Evolutionary conservation across 1,140 invertebrate species (phyloP), one percentile per base, ranked within the genome.

Genomic region (Fopius arisanus): DNA sequence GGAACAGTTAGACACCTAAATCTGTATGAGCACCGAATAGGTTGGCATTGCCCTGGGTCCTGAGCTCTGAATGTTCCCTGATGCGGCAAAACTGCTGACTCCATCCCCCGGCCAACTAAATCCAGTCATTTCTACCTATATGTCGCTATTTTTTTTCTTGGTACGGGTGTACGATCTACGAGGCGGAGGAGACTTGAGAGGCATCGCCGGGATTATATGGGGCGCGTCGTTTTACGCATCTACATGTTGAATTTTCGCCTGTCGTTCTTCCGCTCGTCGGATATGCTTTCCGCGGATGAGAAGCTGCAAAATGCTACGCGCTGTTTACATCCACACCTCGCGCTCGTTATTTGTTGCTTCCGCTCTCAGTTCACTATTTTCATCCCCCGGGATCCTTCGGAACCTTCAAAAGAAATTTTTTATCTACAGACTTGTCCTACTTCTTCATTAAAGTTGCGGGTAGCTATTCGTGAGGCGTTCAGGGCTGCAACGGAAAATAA

Each of bases 281-380:
- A 67, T 62, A 31, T 31, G n/a, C 6, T 65, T 7, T 65, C 19
- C 59, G 48, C 41, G 43, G 48, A 19, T 65, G 41, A 69, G 26
- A 65, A 73, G 66, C 54, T 23, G 62, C 76, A 80, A 82, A 78
- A 72, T 75, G 83, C 78, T 79, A 86, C 84, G 86, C 86, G 77
- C 81, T 77, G 86, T 88, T 86, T 86, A 81, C 81, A 78, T 83
- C 85, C 84, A 81, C 84, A 86, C 85, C 84, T 85, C 80, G 73
- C 77, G 72, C 72, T 26, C 81, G 83, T 86, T 87, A 87, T 88
- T 88, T 87, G 84, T 87, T 83, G 83, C 86, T 87, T 88, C 86
- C 86, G 86, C 80, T 84, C 81, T n/a, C 43, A 51, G 43, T 59
- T 12, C 21, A 59, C 54, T 59, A 59, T 59, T 59, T 59, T 59